Evolutionary conservation across 2,797 vertebrate species (phyloP).

Genomic region (Sebastes minor): DNA sequence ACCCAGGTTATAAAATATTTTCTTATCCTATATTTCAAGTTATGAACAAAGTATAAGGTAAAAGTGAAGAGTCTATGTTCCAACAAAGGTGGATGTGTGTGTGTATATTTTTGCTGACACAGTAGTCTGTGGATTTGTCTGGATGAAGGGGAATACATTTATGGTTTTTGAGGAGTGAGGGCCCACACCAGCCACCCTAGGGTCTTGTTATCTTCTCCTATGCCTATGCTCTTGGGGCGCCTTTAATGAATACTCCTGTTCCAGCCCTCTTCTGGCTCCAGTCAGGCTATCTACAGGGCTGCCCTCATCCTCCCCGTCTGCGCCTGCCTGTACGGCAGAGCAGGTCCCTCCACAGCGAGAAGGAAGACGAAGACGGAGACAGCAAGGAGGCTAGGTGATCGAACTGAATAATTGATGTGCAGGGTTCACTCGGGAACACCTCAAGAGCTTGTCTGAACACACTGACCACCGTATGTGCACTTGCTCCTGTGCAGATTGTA

Average conservation of each 20-base stretch:
- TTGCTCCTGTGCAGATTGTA: slow-evolving; percentile 29
- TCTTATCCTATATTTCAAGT: slow-evolving; percentile 30
- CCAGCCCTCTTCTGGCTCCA: slow-evolving; percentile 76
- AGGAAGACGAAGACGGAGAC: slow-evolving; percentile 65
- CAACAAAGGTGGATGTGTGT: slow-evolving; percentile 32
- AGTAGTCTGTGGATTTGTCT: slow-evolving; percentile 73
- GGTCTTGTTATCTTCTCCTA: slow-evolving; percentile 86
- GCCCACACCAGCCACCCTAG: slow-evolving; percentile 79
- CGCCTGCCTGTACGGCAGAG: slow-evolving; percentile 45
- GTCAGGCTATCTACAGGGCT: slow-evolving; percentile 76
- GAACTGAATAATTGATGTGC: slow-evolving; percentile 83
- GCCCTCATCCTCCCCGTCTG: slow-evolving; percentile 29
- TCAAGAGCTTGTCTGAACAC: slow-evolving; percentile 61
- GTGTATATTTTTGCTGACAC: slow-evolving; percentile 74
- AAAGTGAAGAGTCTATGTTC: slow-evolving; percentile 40
- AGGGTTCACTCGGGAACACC: slow-evolving; percentile 71
- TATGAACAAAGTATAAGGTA: slow-evolving; percentile 33
- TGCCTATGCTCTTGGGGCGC: slow-evolving; percentile 76
- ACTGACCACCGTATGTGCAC: slow-evolving; percentile 40
- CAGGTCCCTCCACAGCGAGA: slow-evolving; percentile 59
- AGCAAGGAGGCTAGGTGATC: slow-evolving; percentile 70
- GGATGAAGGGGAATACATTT: slow-evolving; percentile 82
- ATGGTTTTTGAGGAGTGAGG: slow-evolving; percentile 76
- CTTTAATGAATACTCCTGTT: slow-evolving; percentile 84
- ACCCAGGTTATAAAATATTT: neutral